These are phyloP conservation scores for Deilephila porcellus DNA, from an alignment of 2,888 invertebrate species.

Conservation along the genomic window DNA sequence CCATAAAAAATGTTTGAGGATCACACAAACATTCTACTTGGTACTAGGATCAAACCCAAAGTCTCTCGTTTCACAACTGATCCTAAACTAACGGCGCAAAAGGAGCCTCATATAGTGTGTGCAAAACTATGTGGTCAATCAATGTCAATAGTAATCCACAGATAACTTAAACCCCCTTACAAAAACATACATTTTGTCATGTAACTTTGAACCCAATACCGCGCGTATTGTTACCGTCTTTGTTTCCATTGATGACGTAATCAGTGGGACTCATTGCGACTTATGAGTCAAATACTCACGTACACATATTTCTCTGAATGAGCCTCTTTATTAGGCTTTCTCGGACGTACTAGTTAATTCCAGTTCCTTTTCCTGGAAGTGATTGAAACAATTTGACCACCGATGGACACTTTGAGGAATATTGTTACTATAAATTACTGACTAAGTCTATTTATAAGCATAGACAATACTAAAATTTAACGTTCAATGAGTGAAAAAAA, in stretches of 20 bases:
- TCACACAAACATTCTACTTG: too few species aligned
- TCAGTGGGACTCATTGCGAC: slow-evolving; percentile 1
- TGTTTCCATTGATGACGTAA: slow-evolving; percentile 23
- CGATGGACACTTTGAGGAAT: neutral
- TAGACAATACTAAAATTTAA: neutral
- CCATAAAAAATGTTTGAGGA: too few species aligned
- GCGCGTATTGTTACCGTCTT: neutral
- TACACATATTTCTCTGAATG: slow-evolving; percentile 4
- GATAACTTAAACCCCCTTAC: neutral
- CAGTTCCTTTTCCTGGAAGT: slow-evolving; percentile 1
- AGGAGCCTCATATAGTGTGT: too few species aligned
- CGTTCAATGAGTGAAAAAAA: neutral
- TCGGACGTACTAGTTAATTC: neutral
- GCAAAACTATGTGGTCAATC: too few species aligned
- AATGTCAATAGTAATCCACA: neutral
- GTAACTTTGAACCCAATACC: neutral
- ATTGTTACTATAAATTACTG: neutral
- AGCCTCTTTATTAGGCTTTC: slow-evolving; percentile 8
- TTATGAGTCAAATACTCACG: neutral
- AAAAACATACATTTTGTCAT: neutral
- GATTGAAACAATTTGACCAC: too few species aligned
- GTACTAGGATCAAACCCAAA: too few species aligned
- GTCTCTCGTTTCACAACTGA: too few species aligned
- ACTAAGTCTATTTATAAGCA: neutral
- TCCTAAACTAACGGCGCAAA: too few species aligned